phyloP scores from a whole-genome alignment of 2,888 invertebrate species.

The Nezara viridula region DNA sequence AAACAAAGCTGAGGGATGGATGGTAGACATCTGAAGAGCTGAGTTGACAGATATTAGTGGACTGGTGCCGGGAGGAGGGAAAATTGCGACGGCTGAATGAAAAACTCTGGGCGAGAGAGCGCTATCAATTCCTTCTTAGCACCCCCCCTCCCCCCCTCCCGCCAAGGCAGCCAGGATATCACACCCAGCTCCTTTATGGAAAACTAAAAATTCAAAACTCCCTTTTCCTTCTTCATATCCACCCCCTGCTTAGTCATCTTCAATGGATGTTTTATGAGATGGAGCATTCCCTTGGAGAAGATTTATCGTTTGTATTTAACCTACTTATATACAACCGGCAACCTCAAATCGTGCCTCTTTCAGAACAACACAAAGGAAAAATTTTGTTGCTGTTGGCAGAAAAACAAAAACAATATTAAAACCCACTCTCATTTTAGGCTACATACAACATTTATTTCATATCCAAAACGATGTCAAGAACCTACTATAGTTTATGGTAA shows the following conservation, averaged over 20 bases:
- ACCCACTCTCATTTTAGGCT: no score
- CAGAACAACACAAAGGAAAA: background rate
- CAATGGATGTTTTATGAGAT: constrained; percentile 2
- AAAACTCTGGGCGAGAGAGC: constrained; percentile 1
- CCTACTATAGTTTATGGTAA: no score
- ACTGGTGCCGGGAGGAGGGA: background rate
- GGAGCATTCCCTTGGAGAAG: background rate
- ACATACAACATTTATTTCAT: no score
- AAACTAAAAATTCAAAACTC: constrained; percentile 53
- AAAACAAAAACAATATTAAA: background rate
- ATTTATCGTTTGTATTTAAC: background rate
- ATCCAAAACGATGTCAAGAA: no score
- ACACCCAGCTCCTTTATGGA: constrained; percentile 41
- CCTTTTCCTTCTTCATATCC: background rate
- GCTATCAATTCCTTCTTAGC: constrained; percentile 58
- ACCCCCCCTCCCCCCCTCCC: background rate
- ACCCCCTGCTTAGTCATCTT: background rate
- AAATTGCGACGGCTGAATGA: constrained; percentile 54
- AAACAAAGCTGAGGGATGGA: constrained; percentile 41
- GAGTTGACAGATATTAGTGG: constrained; percentile 57
- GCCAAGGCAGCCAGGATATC: background rate
- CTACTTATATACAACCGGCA: background rate
- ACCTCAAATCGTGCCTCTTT: background rate
- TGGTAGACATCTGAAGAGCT: background rate
- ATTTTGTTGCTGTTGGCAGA: background rate